phyloP scores from a whole-genome alignment of 2,113 vertebrate species.

The Festucalex cinctus region DNA sequence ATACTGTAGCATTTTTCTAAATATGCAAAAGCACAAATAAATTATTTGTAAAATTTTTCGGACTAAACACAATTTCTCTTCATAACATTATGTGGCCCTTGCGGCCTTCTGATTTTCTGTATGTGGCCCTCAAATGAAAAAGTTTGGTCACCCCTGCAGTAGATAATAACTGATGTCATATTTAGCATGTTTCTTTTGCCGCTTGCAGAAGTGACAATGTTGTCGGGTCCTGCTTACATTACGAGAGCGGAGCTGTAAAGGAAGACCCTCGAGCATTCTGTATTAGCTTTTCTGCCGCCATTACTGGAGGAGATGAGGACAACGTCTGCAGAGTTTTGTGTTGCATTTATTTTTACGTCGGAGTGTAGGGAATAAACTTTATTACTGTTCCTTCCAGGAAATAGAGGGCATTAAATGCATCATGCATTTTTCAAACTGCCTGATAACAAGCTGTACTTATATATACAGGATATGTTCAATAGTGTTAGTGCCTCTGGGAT shows the following conservation, averaged over 20 bases:
- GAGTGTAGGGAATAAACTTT: background rate
- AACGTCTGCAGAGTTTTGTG: background rate
- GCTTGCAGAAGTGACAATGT: background rate
- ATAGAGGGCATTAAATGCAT: background rate
- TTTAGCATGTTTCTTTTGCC: background rate
- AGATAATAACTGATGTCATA: too few species aligned
- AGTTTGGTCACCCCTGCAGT: too few species aligned
- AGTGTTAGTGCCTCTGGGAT: conserved; percentile 3
- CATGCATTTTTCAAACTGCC: background rate
- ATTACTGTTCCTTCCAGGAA: conserved; percentile 1
- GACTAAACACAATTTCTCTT: too few species aligned
- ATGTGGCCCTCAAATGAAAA: too few species aligned
- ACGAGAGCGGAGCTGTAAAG: background rate
- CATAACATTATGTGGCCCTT: too few species aligned
- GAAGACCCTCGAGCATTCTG: background rate
- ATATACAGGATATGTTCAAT: background rate
- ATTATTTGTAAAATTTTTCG: too few species aligned
- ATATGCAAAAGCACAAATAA: too few species aligned
- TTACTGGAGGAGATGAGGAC: background rate
- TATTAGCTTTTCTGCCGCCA: background rate
- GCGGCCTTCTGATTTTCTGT: too few species aligned
- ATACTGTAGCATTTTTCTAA: too few species aligned
- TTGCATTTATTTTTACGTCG: background rate
- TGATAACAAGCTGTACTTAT: conserved; percentile 1
- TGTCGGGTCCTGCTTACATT: background rate